These are phyloP conservation scores for Pyxicephalus adspersus DNA, from an alignment of 2,113 vertebrate genomes.

Conservation along the genomic window DNA sequence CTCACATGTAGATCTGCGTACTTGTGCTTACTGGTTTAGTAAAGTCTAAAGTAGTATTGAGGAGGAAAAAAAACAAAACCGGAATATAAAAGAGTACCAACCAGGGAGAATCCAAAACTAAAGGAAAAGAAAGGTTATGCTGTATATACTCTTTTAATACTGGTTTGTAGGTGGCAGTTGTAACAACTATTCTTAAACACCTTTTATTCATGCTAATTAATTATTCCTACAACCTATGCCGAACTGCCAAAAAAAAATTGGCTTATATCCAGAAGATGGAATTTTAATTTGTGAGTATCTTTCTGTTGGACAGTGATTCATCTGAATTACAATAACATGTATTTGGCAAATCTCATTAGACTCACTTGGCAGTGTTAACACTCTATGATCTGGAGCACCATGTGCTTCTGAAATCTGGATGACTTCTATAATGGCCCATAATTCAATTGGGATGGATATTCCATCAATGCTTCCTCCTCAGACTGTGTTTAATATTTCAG, in stretches of 20 bases:
- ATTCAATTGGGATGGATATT: conserved; percentile 36
- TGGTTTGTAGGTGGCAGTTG: neutral
- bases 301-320: conserved; percentile 15
- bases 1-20: no score
- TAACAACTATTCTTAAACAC: neutral
- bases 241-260: conserved; percentile 21
- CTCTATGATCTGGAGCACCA: neutral
- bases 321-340: conserved; percentile 43
- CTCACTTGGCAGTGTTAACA: conserved; percentile 47
- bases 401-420: conserved; percentile 6
- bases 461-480: neutral
- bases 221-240: conserved; percentile 11
- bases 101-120: no score
- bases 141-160: neutral
- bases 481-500: conserved; percentile 22
- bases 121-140: no score
- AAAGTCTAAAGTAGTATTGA: no score
- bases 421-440: conserved; percentile 26
- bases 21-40: no score
- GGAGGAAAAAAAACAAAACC: no score
- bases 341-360: conserved; percentile 41
- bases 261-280: neutral
- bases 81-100: no score
- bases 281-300: conserved; percentile 17
- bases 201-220: neutral